These are phyloP conservation scores for Tretioscincus oriximinensis DNA, from an alignment of 2,113 vertebrate genomes.

Conservation along the genomic window DNA sequence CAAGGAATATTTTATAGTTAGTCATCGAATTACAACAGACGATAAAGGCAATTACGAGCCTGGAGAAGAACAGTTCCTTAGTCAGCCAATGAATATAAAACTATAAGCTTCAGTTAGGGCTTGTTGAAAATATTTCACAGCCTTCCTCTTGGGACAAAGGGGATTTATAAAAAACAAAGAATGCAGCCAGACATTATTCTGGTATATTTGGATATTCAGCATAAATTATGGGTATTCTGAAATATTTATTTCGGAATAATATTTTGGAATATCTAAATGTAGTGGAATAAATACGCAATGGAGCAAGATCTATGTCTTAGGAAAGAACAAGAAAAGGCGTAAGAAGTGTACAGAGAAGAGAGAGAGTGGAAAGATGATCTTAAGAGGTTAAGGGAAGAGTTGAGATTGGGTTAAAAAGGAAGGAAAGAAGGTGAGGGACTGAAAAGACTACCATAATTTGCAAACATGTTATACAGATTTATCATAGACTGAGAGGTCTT, in stretches of 20 bases:
- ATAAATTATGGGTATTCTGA: too few relatives aligned
- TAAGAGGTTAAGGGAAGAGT: neutral
- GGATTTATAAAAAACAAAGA: neutral
- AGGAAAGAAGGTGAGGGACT: neutral
- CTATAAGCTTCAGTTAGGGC: neutral
- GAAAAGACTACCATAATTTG: neutral
- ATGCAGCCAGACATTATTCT: too few relatives aligned
- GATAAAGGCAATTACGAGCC: neutral
- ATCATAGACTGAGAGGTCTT: neutral
- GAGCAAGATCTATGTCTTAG: neutral
- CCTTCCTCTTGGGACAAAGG: neutral
- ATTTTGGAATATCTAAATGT: too few relatives aligned
- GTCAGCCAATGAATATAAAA: neutral
- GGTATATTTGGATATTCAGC: too few relatives aligned
- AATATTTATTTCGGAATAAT: too few relatives aligned
- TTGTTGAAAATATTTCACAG: neutral
- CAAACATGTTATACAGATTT: neutral
- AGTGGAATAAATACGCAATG: too few relatives aligned
- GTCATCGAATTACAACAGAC: accelerated
- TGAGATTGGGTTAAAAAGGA: neutral
- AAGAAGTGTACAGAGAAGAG: too few relatives aligned
- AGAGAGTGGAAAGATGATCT: too few relatives aligned
- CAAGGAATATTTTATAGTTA: accelerated
- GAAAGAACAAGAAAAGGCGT: neutral
- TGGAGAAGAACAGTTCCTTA: neutral